Base-by-base conservation (phyloP, 2,113 vertebrate genomes). In the Pseudorasbora parva region DNA sequence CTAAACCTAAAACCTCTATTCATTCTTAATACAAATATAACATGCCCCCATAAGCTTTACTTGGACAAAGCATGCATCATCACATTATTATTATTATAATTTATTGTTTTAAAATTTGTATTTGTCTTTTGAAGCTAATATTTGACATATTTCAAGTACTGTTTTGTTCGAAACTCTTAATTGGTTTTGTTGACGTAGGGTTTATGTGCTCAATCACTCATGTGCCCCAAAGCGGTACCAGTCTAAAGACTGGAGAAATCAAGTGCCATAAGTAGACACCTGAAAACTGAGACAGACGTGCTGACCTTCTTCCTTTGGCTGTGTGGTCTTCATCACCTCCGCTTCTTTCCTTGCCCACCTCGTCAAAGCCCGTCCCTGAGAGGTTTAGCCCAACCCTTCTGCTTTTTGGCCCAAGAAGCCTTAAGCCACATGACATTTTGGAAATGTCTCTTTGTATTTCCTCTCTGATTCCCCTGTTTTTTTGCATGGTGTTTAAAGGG, bases 361-460 rank as follows among this genome's bases (percentile, higher is more conserved):
- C 45, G 54, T 81, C 81, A 83, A 87, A 86, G 51, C 64, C 69
- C 5, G 60, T 69, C 68, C 77, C 66, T 74, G 72, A 81, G 84
- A 83, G 86, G 43, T 87, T 81, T 77, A 72, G 14, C 78, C 45
- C 81, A 21, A 54, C 49, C 81, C 33, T 57, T 78, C 45, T 51
- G 84, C 78, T 83, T 86, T 87, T 82, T 82, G 77, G 86, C 80
- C 60, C 51, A 30, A 81, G 75, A 57, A 59, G 85, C 88, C 88
- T 85, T 84, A 81, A 88, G 89, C 83, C 59, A 84, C 59, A 69
- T 89, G 86, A 89, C 89, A 87, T 88, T 90, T 89, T 74, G 75
- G 85, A 84, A 86, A 84, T 84, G 85, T 83, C 84, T 69, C 51
- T 81, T 85, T 87, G 41, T 78, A 76, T 90, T 88, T 74, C 54